Base-by-base conservation (phyloP, 2,797 vertebrate species). In the Peromyscus eremicus region DNA sequence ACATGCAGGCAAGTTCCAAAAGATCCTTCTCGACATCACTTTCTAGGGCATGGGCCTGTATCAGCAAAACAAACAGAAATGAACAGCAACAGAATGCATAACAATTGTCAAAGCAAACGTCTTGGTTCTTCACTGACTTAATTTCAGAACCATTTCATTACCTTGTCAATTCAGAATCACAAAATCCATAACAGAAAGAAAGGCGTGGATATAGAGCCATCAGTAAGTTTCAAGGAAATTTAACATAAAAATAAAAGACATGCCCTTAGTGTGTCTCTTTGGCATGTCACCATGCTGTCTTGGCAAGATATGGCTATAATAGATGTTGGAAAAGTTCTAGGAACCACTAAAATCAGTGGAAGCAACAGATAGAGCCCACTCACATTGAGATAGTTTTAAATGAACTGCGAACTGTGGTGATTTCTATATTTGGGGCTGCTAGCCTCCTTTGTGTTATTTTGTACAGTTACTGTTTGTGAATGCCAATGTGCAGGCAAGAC, bases 1-100 rank as follows among this genome's bases (percentile, higher is more conserved):
- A 99, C 97, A 99, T 87, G 92, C 99, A 99, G 77, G 99, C 99
- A 91, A 99, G 94, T 64, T 99, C 98, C 96, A 99, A 97, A 77
- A 99, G 97, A n/a, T 98, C 94, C 0, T 96, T 98, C 98, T 99
- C 98, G 97, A 99, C 88, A 89, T 99, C 98, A 40, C 98, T 98
- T 98, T 99, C 99, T 96, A 99, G 84, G 80, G 98, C 99, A 62
- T 99, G 96, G 91, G 98, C 98, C 98, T 99, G 95, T 55, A 60
- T 93, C 5, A 34, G 68, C 64, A 97, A 94, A 91, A 60, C 64
- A 89, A 82, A 49, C 92, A 46, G 17, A 96, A 91, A 62, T 62
- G 46, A 43, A 95, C 71, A 14, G 64, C 68, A 89, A 29, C 49
- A 92, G 23, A 70, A n/a, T 37, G 79, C 91, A 49, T 8, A 70